A percentile compares a stretch with the other conserved stretches of the same genome.
These are phyloP conservation scores for Drosophila prolongata DNA, from an alignment of 2,888 invertebrate species.

Conservation along the genomic window DNA sequence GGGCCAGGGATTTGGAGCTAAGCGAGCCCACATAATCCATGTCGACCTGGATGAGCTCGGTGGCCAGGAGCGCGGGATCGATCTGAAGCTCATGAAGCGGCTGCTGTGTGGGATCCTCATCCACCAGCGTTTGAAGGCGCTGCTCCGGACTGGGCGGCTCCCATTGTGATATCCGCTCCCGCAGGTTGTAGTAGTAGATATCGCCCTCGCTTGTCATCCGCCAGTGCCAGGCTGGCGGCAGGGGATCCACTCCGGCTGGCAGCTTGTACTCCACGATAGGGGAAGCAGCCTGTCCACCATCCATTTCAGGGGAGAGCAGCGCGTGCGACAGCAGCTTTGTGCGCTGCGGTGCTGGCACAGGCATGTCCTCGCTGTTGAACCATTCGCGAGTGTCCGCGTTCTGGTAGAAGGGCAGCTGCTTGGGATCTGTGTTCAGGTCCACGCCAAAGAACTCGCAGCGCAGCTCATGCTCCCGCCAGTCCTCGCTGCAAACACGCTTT, in stretches of 20 bases:
- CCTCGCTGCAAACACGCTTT: conserved; percentile 82
- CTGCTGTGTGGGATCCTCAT: conserved; percentile 42
- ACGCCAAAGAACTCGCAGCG: conserved; percentile 83
- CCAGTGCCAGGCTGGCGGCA: conserved; percentile 95
- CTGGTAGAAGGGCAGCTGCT: conserved; percentile 82
- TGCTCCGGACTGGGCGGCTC: conserved; percentile 86
- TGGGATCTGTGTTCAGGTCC: conserved; percentile 79
- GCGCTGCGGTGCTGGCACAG: conserved; percentile 81
- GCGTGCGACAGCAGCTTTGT: conserved; percentile 77
- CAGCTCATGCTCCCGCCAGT: conserved; percentile 81
- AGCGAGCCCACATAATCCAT: conserved; percentile 57
- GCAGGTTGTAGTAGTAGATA: conserved; percentile 95
- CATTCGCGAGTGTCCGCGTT: conserved; percentile 83
- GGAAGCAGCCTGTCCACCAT: conserved; percentile 50
- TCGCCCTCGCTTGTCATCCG: conserved; percentile 93
- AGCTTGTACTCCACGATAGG: conserved; percentile 79
- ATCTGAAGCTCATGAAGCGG: conserved; percentile 29
- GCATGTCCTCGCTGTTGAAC: conserved; percentile 79
- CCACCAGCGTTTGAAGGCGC: conserved; percentile 74
- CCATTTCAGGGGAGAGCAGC: conserved; percentile 51
- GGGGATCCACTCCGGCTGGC: conserved; percentile 85
- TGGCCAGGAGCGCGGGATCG: conserved; percentile 30
- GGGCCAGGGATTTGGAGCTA: conserved; percentile 69
- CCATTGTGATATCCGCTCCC: conserved; percentile 92
- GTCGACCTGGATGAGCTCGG: conserved; percentile 44